Conservation (phyloP, 2,888 invertebrate genomes). For the Apamea monoglypha region DNA sequence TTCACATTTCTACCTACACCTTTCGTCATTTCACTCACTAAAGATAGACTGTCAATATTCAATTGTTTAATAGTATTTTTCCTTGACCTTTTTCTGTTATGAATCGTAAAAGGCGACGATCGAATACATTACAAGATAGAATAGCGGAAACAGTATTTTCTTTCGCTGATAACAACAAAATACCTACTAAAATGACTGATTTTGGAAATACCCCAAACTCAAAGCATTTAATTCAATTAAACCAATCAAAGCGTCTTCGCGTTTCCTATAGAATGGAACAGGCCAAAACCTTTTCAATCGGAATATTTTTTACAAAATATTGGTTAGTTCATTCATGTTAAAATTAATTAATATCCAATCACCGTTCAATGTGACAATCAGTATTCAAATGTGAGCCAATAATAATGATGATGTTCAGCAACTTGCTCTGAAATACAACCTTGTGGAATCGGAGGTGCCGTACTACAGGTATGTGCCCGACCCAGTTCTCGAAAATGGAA, state of each 20-base stretch:
- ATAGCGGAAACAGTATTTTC: neutral
- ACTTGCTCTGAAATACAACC: no score
- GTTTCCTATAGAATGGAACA: neutral
- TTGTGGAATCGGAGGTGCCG: no score
- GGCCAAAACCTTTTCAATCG: neutral
- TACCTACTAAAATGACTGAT: neutral
- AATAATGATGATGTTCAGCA: neutral
- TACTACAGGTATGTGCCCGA: no score
- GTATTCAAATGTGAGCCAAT: neutral
- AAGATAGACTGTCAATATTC: neutral
- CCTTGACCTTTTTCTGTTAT: neutral
- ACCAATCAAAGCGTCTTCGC: neutral
- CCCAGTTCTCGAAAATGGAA: no score
- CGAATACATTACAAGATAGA: neutral
- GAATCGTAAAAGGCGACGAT: neutral
- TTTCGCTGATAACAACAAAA: neutral
- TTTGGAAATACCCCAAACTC: no score
- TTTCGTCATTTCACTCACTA: neutral
- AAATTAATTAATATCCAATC: neutral
- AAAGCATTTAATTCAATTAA: neutral
- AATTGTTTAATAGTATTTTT: neutral
- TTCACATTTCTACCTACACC: no score
- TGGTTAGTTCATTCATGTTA: neutral
- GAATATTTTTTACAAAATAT: neutral
- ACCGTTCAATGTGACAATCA: neutral